Base-by-base conservation (phyloP, 2,888 invertebrate species). In the Aleiodes alternator region DNA sequence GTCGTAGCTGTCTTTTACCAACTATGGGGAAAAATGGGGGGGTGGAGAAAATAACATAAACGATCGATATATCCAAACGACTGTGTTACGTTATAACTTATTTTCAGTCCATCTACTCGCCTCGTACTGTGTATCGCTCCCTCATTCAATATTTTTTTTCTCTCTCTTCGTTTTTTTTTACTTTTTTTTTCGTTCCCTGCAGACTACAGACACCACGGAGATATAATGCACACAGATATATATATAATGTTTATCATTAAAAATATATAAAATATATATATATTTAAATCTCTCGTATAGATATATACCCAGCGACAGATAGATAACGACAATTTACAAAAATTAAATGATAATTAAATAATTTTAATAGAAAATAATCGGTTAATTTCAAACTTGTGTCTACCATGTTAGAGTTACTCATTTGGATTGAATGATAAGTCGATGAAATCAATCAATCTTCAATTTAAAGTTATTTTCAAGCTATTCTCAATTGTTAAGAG, bases 341-440 rank as follows among this genome's bases (percentile, higher is more conserved):
- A 69, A 75, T 61, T 51, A 56, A 73, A 78, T 53, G 50, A 31
- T 50, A 76, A 55, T 43, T 69, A 73, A 64, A 16, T 53, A 3
- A 59, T 29, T 23, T 23, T 59, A 73, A 79, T 34, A 6, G 74
- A 78, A 76, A 73, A 69, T 71, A 73, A 78, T 75, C 77, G 80
- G 78, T 31, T 78, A 82, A 85, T 88, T 88, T 88, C 88, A 85
- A 88, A 88, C 89, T 89, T 89, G 89, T 89, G 89, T 89, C 89
- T 83, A 85, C 85, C 89, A 88, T 87, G 81, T 81, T 83, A 82
- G 80, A 83, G 80, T 80, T 83, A 82, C 80, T 81, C 80, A 73
- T 66, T 73, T 76, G 78, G 69, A 80, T 76, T 75, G 79, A 71
- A 43, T 71, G 70, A 69, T 77, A 73, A 81, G 77, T 81, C 75